Base-by-base conservation (phyloP, 2,888 invertebrate genomes). In the Pristionchus entomophagus region DNA sequence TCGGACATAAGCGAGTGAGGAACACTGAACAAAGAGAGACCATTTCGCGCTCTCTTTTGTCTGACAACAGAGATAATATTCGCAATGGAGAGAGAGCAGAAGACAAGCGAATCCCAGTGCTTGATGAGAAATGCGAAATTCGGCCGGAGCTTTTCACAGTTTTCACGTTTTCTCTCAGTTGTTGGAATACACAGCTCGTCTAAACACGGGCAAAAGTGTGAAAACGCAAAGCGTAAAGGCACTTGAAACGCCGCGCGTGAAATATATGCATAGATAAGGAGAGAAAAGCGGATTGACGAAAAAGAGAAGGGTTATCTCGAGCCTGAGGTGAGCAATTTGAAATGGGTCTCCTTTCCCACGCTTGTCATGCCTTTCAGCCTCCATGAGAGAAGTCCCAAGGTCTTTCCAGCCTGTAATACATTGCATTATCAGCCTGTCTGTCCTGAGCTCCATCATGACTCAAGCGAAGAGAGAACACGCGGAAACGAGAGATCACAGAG, bases 401-500 rank as follows among this genome's bases (percentile, higher is more conserved):
- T 26, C 73, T 12, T 32, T 8, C n/a, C 14, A 14, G 29, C 73
- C 73, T 73, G 73, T 73, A 73, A 73, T 73, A 41, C 38, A 73
- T 73, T 32, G 73, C 73, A 73, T 73, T 73, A 73, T 73, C 73
- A 73, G 32, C 73, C 41, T 73, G 26, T 45, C 73, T 73, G 41
- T 45, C 45, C 45, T 45, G 45, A 10, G n/a, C n/a, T n/a, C n/a
- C n/a, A n/a, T n/a, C n/a, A n/a, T n/a, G n/a, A n/a, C n/a, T n/a
- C n/a, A n/a, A n/a, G n/a, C 4, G 62, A 22, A 32, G n/a, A 73
- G 73, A 73, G 45, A 73, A 10, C 10, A 73, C 41, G 73, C 73
- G 73, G 41, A 73, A 41, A 73, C 73, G 73, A 73, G 73, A 73
- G 73, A 45, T n/a, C 45, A 41, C 73, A 73, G 73, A 73, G 41